Conservation (phyloP, 1,140 invertebrate genomes). For the Pomacea maculata region DNA sequence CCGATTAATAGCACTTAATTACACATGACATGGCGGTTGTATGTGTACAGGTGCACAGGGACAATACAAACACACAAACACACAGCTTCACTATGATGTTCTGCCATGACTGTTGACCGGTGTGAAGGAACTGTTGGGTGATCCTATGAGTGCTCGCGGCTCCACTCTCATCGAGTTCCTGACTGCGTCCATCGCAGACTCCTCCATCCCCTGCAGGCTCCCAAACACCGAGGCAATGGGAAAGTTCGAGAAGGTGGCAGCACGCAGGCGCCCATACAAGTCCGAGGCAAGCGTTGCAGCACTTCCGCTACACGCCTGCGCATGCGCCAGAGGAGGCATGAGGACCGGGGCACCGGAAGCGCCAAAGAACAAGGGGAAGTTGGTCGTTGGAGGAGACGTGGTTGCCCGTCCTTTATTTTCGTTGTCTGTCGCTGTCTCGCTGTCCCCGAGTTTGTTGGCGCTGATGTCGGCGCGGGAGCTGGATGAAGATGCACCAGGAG, state of each 20-base stretch:
- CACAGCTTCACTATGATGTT: background rate
- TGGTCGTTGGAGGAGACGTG: background rate
- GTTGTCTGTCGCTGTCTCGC: too few species aligned
- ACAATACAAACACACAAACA: too few species aligned
- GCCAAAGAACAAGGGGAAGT: background rate
- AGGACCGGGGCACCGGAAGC: background rate
- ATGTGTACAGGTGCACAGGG: too few species aligned
- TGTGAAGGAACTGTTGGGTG: slow-evolving; percentile 17
- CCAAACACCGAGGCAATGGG: background rate
- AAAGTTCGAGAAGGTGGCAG: slow-evolving; percentile 1
- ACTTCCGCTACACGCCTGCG: background rate
- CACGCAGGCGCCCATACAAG: slow-evolving; percentile 12
- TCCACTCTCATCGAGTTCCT: too few species aligned
- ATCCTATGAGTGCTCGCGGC: slow-evolving; percentile 5
- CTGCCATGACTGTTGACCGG: slow-evolving; percentile 7
- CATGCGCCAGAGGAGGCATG: slow-evolving; percentile 10
- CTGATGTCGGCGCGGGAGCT: too few species aligned
- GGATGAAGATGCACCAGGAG: too few species aligned
- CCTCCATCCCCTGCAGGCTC: too few species aligned
- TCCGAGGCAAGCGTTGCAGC: background rate
- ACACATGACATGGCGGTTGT: too few species aligned
- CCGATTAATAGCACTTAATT: too few species aligned
- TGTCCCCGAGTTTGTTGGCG: too few species aligned
- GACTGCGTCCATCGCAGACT: too few species aligned
- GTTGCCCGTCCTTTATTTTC: background rate